Percentiles rank a stretch among this genome's conserved stretches.
These are phyloP conservation scores for Lytechinus pictus DNA, from an alignment of 35 echinoderm and acorn worm genomes.

Conservation along the genomic window DNA sequence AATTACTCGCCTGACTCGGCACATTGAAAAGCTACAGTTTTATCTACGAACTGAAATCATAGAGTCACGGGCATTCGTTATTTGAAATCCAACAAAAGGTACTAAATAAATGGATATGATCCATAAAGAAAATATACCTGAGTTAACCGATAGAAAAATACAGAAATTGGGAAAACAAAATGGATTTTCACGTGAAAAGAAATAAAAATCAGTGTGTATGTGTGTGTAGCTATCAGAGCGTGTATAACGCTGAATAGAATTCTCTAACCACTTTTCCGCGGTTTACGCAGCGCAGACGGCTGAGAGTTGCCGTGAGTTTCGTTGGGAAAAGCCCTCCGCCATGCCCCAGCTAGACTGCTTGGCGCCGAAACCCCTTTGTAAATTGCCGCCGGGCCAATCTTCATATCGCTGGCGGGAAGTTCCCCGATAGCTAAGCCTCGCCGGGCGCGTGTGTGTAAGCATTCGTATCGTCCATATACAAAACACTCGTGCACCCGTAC, in stretches of 20 bases:
- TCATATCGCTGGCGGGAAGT: neutral
- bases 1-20: conserved; percentile 21
- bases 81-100: neutral
- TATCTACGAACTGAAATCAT: neutral
- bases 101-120: neutral
- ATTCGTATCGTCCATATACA: neutral
- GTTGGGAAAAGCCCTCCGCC: conserved; percentile 28
- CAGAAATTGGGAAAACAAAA: neutral
- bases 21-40: neutral
- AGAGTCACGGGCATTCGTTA: neutral
- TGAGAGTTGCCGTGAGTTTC: neutral
- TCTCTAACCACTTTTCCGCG: conserved; percentile 8
- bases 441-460: neutral
- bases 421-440: neutral
- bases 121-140: neutral
- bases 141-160: neutral
- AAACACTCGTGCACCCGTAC: neutral
- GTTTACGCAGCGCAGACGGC: neutral
- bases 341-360: conserved; percentile 2
- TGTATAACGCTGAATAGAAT: conserved; percentile 1
- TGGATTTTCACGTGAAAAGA: neutral
- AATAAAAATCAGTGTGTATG: neutral
- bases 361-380: conserved; percentile 21
- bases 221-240: neutral
- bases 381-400: conserved; percentile 16